These are phyloP conservation scores for Anthonomus grandis DNA, from an alignment of 1,140 invertebrate genomes.

Conservation along the genomic window DNA sequence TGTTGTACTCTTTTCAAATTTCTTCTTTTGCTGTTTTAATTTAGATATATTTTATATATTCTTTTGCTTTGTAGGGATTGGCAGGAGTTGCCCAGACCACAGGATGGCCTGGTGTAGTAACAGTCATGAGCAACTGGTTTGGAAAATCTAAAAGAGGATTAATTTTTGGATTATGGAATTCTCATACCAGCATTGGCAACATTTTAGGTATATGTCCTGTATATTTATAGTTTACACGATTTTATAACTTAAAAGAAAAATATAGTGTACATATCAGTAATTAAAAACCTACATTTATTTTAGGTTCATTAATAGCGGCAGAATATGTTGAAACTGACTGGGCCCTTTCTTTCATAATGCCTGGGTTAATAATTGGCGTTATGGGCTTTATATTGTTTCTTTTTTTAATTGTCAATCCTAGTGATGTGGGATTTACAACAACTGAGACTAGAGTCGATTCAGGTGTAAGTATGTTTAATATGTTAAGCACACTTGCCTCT, in stretches of 20 bases:
- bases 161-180: conserved; percentile 96
- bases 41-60: too few species aligned
- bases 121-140: conserved; percentile 94
- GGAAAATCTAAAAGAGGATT: conserved; percentile 86
- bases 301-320: conserved; percentile 74
- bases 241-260: not conserved
- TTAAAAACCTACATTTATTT: too few species aligned
- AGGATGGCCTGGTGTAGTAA: conserved; percentile 89
- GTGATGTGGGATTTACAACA: conserved; percentile 62
- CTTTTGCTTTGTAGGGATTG: conserved; percentile 62
- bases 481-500: conserved; percentile 2
- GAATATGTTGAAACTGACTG: conserved; percentile 82
- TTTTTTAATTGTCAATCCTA: conserved; percentile 78
- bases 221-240: not conserved
- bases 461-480: conserved; percentile 4
- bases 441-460: conserved; percentile 39
- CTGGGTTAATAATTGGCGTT: conserved; percentile 77
- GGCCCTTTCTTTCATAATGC: conserved; percentile 90
- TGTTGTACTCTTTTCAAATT: too few species aligned
- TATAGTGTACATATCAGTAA: not conserved
- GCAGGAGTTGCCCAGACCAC: conserved; percentile 87
- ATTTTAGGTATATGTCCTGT: conserved; percentile 69
- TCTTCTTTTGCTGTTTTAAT: too few species aligned
- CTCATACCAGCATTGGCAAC: conserved; percentile 93
- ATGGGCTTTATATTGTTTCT: conserved; percentile 81